These are phyloP conservation scores for human (Homo sapiens) DNA, from an alignment of 2,113 vertebrate genomes.

Conservation along the genomic window GRCh38 chr12:6213501-6214000, in stretches of 20 bases:
- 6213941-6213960: background rate
- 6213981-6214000: background rate
- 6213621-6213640: background rate
- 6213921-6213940: background rate
- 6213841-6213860: no score
- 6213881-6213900: background rate
- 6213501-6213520: background rate
- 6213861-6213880: background rate
- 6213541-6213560: background rate
- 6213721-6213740: background rate
- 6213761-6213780: background rate
- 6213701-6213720: background rate
- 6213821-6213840: fast-evolving
- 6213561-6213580: background rate
- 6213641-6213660: background rate
- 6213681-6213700: background rate
- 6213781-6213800: background rate
- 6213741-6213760: background rate
- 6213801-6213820: background rate
- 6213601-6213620: background rate
- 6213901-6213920: background rate
- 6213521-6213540: background rate
- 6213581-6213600: background rate
- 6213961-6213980: background rate
- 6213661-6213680: background rate